Conservation (phyloP, 2,113 vertebrate species). For the Phocoena phocoena region DNA sequence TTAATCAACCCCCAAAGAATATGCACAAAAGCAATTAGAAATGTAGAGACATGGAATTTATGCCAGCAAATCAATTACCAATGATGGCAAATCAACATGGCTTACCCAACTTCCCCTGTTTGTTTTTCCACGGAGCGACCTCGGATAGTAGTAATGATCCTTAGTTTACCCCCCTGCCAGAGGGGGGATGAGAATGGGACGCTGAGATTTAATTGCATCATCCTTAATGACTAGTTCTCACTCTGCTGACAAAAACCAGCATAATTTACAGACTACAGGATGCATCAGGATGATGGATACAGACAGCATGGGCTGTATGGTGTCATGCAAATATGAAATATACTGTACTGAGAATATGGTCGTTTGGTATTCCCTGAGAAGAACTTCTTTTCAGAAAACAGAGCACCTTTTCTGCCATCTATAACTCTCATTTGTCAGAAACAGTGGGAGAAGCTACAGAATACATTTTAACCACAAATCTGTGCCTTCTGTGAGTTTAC, state of each 20-base stretch:
- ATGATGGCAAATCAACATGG: not conserved
- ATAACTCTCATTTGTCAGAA: slow-evolving; percentile 22
- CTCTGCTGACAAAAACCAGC: slow-evolving; percentile 45
- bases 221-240: slow-evolving; percentile 59
- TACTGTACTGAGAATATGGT: not conserved
- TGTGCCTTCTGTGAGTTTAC: slow-evolving; percentile 12
- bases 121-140: slow-evolving; percentile 13
- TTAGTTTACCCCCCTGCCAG: not conserved
- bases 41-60: slow-evolving; percentile 67
- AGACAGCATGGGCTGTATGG: not conserved
- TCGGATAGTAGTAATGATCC: slow-evolving; percentile 31
- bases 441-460: not conserved
- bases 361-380: slow-evolving; percentile 39
- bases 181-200: not conserved
- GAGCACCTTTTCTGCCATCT: slow-evolving; percentile 25
- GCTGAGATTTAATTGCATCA: slow-evolving; percentile 72
- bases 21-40: slow-evolving; percentile 68
- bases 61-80: slow-evolving; percentile 75
- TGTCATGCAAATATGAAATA: slow-evolving; percentile 26
- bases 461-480: slow-evolving; percentile 15
- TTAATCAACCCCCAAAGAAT: slow-evolving; percentile 73
- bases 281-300: slow-evolving; percentile 51
- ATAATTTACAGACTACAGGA: slow-evolving; percentile 61
- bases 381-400: slow-evolving; percentile 38
- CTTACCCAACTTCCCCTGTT: not conserved